Evolutionary conservation across 2,113 vertebrate genomes (phyloP).

Genomic region (Mesembrinibis cayennensis): DNA sequence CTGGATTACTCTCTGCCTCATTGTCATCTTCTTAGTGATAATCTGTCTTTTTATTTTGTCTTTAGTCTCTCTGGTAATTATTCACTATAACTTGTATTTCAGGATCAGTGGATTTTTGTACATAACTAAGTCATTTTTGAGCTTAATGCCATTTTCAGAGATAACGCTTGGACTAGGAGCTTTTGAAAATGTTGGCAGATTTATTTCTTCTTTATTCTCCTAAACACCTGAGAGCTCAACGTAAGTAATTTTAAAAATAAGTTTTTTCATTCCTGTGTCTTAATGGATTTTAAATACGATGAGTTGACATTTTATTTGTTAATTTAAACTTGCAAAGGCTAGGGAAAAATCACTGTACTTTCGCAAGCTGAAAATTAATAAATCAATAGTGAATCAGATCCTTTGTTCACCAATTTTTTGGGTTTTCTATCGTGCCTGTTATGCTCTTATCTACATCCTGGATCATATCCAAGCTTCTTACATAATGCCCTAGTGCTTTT

Average conservation of each 20-base stretch:
- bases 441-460: background rate
- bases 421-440: background rate
- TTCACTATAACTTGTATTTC: background rate
- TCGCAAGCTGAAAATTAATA: background rate
- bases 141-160: background rate
- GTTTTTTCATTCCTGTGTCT: background rate
- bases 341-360: background rate
- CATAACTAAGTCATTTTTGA: background rate
- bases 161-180: background rate
- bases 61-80: background rate
- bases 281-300: background rate
- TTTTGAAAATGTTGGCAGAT: background rate
- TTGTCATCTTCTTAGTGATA: background rate
- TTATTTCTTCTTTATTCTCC: background rate
- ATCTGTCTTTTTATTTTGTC: background rate
- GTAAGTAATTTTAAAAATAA: background rate
- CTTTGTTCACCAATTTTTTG: background rate
- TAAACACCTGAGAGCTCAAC: background rate
- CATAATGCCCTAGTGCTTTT: background rate
- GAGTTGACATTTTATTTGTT: background rate
- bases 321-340: background rate
- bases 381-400: constrained; percentile 2
- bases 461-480: background rate
- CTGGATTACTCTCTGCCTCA: background rate
- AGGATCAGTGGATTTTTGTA: background rate